Base-by-base conservation (phyloP, 2,888 invertebrate species). In the Tortricodes alternella region DNA sequence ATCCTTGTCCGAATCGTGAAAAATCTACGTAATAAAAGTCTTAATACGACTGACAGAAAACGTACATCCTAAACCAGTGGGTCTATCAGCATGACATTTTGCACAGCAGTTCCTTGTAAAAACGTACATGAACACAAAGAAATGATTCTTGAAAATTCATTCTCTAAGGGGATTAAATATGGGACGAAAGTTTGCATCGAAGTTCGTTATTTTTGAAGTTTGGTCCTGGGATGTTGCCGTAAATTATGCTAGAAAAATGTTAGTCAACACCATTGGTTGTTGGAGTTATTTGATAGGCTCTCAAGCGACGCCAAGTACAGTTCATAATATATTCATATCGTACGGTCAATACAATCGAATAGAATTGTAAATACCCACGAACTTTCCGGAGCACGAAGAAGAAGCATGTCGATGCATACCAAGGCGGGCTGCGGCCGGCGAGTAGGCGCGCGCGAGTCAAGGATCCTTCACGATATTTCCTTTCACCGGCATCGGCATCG, bases 401-500 rank as follows among this genome's bases (percentile, higher is more conserved):
- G 63, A 60, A 66, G 46, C 58, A 62, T 62, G 61, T 64, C 62
- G 60, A 63, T 62, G 62, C 63, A 62, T 63, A 62, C 38, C 41
- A 43, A 44, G 39, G 15, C 35, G 41, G 29, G 46, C 67, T 67
- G 65, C 62, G 60, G 69, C 63, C 67, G 60, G 59, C 66, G 64
- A 60, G 85, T 82, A 83, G 83, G 86, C 85, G 85, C 85, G 78
- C 82, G 73, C 80, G 71, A 86, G 83, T 89, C 89, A 89, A 89
- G 88, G 89, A 89, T 89, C 78, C 86, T 80, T 79, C 82, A 82
- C 87, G 85, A 88, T 88, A 89, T 89, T 89, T 88, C 89, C 89
- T 89, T 90, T 90, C 89, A 89, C 89, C 49, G n/a, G 23, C 35
- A n/a, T 11, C 11, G 29, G 29, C 11, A 21, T 32, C 88, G 84